phyloP scores from a whole-genome alignment of 2,888 invertebrate species.

The Pherbina coryleti region DNA sequence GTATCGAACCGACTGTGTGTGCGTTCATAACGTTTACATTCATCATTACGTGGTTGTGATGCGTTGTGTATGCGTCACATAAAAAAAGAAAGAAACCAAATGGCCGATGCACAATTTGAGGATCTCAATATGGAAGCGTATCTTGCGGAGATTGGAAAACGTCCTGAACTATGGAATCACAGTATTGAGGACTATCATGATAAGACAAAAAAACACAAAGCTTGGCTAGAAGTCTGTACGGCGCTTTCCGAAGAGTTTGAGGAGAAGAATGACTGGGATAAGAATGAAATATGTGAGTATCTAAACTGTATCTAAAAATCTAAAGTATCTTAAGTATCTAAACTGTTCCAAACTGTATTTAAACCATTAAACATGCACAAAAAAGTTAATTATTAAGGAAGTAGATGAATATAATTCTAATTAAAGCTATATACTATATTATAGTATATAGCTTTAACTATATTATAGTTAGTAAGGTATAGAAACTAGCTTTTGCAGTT shows the following conservation, averaged over 20 bases:
- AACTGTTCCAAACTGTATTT: too few relatives aligned
- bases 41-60: not conserved
- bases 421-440: too few relatives aligned
- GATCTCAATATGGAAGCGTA: not conserved
- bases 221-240: not conserved
- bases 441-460: too few relatives aligned
- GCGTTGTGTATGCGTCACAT: not conserved
- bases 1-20: not conserved
- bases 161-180: slow-evolving; percentile 4
- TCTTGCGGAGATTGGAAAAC: not conserved
- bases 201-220: not conserved
- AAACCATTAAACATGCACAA: too few relatives aligned
- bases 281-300: not conserved
- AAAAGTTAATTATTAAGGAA: too few relatives aligned
- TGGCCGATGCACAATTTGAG: not conserved
- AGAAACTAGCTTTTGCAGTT: too few relatives aligned
- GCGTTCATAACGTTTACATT: not conserved
- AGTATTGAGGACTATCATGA: not conserved
- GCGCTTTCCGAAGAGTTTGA: not conserved
- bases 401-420: too few relatives aligned
- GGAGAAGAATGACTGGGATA: not conserved
- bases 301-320: too few relatives aligned
- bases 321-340: too few relatives aligned
- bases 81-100: not conserved
- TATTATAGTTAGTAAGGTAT: too few relatives aligned